Base-by-base conservation (phyloP, 2,888 invertebrate species). In the Amphipyra tragopoginis region DNA sequence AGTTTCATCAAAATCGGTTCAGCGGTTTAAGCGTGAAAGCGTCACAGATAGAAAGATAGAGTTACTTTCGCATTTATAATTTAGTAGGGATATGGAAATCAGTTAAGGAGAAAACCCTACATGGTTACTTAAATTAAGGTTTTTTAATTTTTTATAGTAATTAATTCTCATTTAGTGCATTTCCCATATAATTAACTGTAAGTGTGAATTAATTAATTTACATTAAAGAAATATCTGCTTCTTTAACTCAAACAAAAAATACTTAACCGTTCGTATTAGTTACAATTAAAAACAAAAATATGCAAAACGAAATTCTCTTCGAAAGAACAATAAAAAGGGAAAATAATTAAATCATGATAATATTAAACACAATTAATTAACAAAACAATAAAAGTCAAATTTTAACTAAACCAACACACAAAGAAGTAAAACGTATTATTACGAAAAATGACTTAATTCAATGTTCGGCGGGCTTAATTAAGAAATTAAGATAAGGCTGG, bases 401-500 rank as follows among this genome's bases (percentile, higher is more conserved):
- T 63, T 77, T 70, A 65, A 74, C 72, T 65, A 69, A 66, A 51
- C 58, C 26, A 47, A 56, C 48, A 40, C 58, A 70, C 61, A 72
- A 61, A 65, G 47, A 72, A 69, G 48, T 65, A 57, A 10, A 60
- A 65, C 55, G 70, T 57, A 62, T 69, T 65, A 84, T 85, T 83
- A 82, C 70, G 77, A 81, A 80, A 80, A 81, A 77, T 75, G 70
- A 81, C 81, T 84, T 82, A 83, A 84, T 83, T 82, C 77, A 77
- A 77, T 73, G 73, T 83, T 77, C 77, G 81, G 80, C 73, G 83
- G 77, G 75, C 77, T 90, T 93, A 92, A 93, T 93, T 93, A 92
- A 92, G 91, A 90, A 92, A 91, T 92, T 90, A 91, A 92, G 93
- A 94, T 93, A 93, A 89, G 79, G 73, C 56, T 39, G 76, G 77